Evolutionary conservation across 64 coral and sea anemone genomes (phyloP).

Genomic region (Stichodactyla helianthus): DNA sequence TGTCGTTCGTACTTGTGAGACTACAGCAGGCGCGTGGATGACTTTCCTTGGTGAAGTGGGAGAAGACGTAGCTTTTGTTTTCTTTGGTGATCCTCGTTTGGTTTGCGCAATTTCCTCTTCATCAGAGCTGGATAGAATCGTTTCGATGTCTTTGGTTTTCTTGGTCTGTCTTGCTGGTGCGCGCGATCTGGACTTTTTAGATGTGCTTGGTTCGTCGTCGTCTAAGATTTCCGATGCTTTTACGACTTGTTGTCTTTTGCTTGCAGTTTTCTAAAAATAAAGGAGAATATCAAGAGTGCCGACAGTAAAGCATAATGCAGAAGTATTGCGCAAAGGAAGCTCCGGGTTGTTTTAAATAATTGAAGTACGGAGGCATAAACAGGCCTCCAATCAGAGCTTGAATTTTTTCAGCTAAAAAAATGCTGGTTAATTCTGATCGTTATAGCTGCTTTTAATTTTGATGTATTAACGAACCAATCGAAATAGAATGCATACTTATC

Average conservation of each 20-base stretch:
- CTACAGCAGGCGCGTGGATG: background rate
- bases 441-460: no score
- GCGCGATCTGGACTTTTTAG: background rate
- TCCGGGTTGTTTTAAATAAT: no score
- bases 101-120: background rate
- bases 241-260: background rate
- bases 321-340: no score
- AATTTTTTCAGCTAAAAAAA: no score
- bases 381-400: no score
- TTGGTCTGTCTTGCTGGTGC: background rate
- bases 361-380: no score
- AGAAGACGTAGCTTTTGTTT: background rate
- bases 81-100: background rate
- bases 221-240: background rate
- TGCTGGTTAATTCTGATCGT: no score
- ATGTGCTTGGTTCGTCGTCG: background rate
- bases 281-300: background rate
- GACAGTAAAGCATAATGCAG: no score
- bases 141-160: background rate
- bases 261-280: background rate
- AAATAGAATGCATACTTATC: no score
- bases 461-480: no score
- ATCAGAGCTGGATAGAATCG: constrained; percentile 3
- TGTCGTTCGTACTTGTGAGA: background rate
- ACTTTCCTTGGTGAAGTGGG: background rate